Evolutionary conservation across 2,797 vertebrate genomes (phyloP), one percentile per base, ranked within the genome.

Genomic region (Gymnodraco acuticeps): DNA sequence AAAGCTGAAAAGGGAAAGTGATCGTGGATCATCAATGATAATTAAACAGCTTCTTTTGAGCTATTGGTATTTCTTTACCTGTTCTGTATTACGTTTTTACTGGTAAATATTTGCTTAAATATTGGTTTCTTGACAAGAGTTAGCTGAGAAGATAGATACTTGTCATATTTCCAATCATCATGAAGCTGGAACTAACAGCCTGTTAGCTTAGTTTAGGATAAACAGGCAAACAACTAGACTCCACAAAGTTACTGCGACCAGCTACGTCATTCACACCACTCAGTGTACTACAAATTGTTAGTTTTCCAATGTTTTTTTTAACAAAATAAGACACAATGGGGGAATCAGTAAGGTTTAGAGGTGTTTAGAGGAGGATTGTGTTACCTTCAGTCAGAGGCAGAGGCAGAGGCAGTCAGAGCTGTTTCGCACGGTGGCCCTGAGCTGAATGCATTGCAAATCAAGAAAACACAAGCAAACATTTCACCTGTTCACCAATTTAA

Each of bases 1-100:
- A 17, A 61, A 52, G 71, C 1, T 59, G 4, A 68, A 75, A 76
- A 17, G n/a, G 2, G 14, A 48, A 13, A 81, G 59, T 63, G 17
- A 52, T 19, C 54, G 7, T 45, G 3, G 12, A 58, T 66, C 10
- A 55, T 66, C 14, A 55, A 23, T 52, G 38, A 13, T 20, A 13
- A 60, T 23, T 56, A 47, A 51, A n/a, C 6, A 50, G 13, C 13
- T n/a, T 19, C 13, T 56, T 55, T 67, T 67, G 23, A 23, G n/a
- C 10, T 53, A 17, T 33, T 9, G 5, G 1, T 52, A 3, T 15
- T 19, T 2, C 17, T 8, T 53, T 10, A 13, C 52, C 13, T 55
- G 5, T 8, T 59, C 2, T 38, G 23, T 19, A 13, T 46, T 3
- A 62, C 10, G 10, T 59, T 45, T 58, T 10, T 27, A 20, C 14